Percentiles rank a stretch among this genome's conserved stretches.
Evolutionary conservation across 1,140 invertebrate species (phyloP).

Genomic region (Spodoptera litura): DNA sequence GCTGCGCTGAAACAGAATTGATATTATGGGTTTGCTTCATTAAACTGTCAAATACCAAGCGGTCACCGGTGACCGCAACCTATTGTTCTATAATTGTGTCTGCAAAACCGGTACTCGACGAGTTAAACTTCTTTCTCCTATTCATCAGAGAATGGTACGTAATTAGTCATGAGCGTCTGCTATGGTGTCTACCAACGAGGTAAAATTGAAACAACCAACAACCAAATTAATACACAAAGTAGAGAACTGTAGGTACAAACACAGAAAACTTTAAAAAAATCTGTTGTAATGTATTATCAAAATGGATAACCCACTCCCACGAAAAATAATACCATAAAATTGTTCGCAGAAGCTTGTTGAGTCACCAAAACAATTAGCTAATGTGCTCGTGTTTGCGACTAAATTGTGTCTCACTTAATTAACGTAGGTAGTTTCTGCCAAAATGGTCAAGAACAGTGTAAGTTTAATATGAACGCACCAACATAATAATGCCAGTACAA

Average conservation of each 20-base stretch:
- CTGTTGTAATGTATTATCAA: neutral
- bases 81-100: too few relatives aligned
- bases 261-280: neutral
- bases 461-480: conserved; percentile 2
- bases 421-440: conserved; percentile 20
- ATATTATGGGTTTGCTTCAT: too few relatives aligned
- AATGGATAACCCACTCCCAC: neutral
- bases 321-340: conserved; percentile 3
- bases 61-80: too few relatives aligned
- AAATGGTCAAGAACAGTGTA: conserved; percentile 27
- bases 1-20: too few relatives aligned
- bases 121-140: too few relatives aligned
- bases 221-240: too few relatives aligned
- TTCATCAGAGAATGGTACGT: too few relatives aligned
- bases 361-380: conserved; percentile 21
- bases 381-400: conserved; percentile 12
- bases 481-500: conserved; percentile 12
- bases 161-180: too few relatives aligned
- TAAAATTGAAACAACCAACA: too few relatives aligned
- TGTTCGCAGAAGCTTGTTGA: conserved; percentile 7
- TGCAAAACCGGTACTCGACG: too few relatives aligned
- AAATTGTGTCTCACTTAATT: conserved; percentile 14
- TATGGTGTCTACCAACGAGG: too few relatives aligned
- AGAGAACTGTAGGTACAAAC: neutral
- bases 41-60: too few relatives aligned